Percentiles rank a stretch among this genome's conserved stretches.
Evolutionary conservation across 2,888 invertebrate species (phyloP).

Genomic region (Caprella mutica): DNA sequence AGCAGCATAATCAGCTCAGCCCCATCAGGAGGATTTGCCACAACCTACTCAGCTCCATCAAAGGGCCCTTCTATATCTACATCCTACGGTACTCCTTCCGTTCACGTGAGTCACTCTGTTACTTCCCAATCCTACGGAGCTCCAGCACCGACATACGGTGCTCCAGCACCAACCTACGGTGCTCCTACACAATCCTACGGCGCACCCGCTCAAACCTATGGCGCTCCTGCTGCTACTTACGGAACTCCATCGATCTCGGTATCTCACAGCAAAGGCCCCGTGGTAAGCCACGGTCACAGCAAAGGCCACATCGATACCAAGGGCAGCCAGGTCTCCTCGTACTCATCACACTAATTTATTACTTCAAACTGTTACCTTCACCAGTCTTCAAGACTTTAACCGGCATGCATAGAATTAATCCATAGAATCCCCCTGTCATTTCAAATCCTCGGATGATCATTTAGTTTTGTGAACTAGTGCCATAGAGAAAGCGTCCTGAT

Average conservation of each 20-base stretch:
- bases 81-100: neutral
- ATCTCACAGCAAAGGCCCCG: neutral
- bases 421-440: no score
- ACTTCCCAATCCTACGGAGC: no score
- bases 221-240: constrained; percentile 4
- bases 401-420: no score
- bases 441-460: no score
- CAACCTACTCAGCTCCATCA: neutral
- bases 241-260: neutral
- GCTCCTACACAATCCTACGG: neutral
- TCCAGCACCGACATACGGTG: neutral
- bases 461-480: no score
- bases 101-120: neutral
- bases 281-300: neutral
- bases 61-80: neutral
- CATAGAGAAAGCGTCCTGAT: no score
- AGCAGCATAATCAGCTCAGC: neutral
- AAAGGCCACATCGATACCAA: neutral
- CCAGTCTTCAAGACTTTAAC: no score
- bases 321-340: neutral
- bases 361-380: no score
- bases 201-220: neutral
- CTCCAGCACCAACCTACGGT: neutral
- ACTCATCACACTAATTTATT: constrained; percentile 4
- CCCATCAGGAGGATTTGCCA: neutral